A percentile compares a stretch with the other conserved stretches of the same genome.
Conservation (phyloP, 1,140 invertebrate species). For the Mercenaria mercenaria region DNA sequence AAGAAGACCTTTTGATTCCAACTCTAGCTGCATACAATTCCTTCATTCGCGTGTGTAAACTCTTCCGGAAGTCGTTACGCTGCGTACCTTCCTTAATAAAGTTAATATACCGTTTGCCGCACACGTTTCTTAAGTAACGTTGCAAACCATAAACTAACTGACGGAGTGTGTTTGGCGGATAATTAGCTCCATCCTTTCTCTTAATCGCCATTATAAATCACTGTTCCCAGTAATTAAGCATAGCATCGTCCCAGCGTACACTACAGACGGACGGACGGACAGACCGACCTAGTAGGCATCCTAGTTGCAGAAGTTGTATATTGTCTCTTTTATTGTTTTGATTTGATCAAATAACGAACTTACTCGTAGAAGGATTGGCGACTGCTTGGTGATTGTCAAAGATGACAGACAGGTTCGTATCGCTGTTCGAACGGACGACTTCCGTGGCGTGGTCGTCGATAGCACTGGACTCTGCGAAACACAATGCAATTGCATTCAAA, state of each 20-base stretch:
- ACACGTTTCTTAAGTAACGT: background rate
- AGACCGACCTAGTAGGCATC: too few relatives aligned
- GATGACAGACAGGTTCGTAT: too few relatives aligned
- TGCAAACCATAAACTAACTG: slow-evolving; percentile 30
- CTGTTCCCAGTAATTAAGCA: slow-evolving; percentile 31
- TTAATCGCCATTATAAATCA: slow-evolving; percentile 6
- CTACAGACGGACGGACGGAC: too few relatives aligned
- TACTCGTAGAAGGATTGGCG: too few relatives aligned
- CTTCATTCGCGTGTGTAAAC: slow-evolving; percentile 15
- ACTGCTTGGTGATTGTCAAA: too few relatives aligned
- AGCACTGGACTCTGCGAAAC: too few relatives aligned
- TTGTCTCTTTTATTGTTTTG: too few relatives aligned
- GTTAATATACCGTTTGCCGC: background rate
- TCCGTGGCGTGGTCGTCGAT: too few relatives aligned
- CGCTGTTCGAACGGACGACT: too few relatives aligned
- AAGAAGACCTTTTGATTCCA: background rate
- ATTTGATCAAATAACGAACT: too few relatives aligned
- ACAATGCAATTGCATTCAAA: too few relatives aligned
- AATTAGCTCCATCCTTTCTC: background rate
- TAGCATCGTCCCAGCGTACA: background rate
- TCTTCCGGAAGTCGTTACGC: background rate
- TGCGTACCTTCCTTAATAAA: background rate
- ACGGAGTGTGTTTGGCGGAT: slow-evolving; percentile 5
- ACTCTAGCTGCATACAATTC: background rate
- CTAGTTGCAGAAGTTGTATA: too few relatives aligned